Evolutionary conservation across 1,140 invertebrate species (phyloP), one percentile per base, ranked within the genome.

Genomic region (Acyrthosiphon pisum): DNA sequence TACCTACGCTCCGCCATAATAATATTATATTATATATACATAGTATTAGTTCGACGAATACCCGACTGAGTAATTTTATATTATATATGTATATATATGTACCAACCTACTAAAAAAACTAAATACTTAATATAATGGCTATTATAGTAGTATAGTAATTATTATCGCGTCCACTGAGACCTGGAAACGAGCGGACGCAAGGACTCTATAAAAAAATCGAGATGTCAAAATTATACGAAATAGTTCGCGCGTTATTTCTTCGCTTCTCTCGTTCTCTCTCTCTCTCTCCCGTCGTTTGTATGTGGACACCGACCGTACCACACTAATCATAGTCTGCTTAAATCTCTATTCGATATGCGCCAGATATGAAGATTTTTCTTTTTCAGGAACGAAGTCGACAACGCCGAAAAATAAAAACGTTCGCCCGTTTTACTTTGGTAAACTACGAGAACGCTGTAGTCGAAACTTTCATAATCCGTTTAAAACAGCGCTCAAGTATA

Each of bases 11-110:
- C 35, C 48, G n/a, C 87, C n/a, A 35, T 30, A 4, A 30, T 46
- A 18, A 48, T 22, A 87, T 87, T 20, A 87, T n/a, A 48, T 46
- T n/a, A 87, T 87, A 87, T 87, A 22, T 87, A 87, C 30, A 86
- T 35, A 37, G n/a, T 2, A 37, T 9, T 44, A 41, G 35, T 84
- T 44, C 8, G 37, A 46, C 76, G 22, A 81, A 81, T 81, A 22
- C 7, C 14, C 35, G 11, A 81, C 76, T 81, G 76, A 37, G n/a
- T n/a, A 81, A 35, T 35, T n/a, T 35, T 81, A 22, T 81, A 22
- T 22, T 20, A 7, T 37, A 60, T 60, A 56, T 1, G 53, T 20
- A 56, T 9, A 14, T 2, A 60, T 60, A 60, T 22, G 18, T 76
- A 76, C 68, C 26, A 48, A 18, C 18, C n/a, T 81, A 35, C 26